Evolutionary conservation across 2,797 vertebrate species (phyloP).

Genomic region (Protonibea diacanthus): DNA sequence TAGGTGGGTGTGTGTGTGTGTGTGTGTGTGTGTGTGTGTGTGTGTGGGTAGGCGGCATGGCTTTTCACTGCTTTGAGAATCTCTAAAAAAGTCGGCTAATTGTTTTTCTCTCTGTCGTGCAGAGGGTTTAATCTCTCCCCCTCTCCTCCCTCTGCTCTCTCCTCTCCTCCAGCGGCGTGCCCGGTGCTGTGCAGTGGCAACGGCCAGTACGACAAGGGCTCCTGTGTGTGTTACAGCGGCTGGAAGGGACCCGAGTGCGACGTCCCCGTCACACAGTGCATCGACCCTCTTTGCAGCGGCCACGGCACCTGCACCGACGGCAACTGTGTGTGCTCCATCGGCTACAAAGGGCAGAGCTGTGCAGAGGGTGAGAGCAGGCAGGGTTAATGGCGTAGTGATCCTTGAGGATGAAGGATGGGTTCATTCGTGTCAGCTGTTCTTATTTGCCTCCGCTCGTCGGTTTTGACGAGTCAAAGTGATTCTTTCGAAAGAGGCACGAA

Average conservation of each 20-base stretch:
- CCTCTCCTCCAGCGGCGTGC: conserved; percentile 89
- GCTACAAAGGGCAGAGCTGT: conserved; percentile 96
- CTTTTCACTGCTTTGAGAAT: conserved; percentile 48
- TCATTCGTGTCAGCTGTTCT: conserved; percentile 14
- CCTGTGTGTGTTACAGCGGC: conserved; percentile 97
- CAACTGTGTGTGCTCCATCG: conserved; percentile 94
- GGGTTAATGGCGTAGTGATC: conserved; percentile 13
- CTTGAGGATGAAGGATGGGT: conserved; percentile 18
- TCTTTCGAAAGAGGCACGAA: conserved; percentile 35
- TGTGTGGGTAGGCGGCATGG: conserved; percentile 34
- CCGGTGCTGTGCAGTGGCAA: conserved; percentile 98
- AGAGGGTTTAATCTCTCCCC: conserved; percentile 31
- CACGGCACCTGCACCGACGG: conserved; percentile 96
- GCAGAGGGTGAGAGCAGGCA: conserved; percentile 91
- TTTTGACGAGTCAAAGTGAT: not conserved
- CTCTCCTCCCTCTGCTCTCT: conserved; percentile 5
- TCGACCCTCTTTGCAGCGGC: conserved; percentile 94
- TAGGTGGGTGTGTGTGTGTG: conserved; percentile 32
- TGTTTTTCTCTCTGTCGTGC: conserved; percentile 27
- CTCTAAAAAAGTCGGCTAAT: conserved; percentile 51
- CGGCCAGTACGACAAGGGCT: conserved; percentile 97
- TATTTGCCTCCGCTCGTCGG: not conserved
- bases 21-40: conserved; percentile 38
- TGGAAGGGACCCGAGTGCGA: conserved; percentile 99
- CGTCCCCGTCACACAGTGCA: conserved; percentile 94